Evolutionary conservation across 2,113 vertebrate genomes (phyloP), one percentile per base, ranked within the genome.

Genomic region (Morone chrysops): DNA sequence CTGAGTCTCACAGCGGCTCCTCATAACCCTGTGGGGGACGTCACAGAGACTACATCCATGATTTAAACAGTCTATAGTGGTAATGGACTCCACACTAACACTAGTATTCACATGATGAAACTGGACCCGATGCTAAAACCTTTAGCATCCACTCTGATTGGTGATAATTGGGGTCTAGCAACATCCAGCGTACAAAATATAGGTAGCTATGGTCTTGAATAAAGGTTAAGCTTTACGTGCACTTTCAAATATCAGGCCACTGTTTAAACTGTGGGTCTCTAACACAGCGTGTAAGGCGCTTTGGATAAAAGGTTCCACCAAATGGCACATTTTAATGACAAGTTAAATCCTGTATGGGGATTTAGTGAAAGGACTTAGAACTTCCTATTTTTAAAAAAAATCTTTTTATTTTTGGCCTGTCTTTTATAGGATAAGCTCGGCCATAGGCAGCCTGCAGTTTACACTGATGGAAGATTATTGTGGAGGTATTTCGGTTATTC

Each of bases 301-400:
- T 84, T 84, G 70, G 75, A 79, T 79, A 61, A 78, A 78, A 86
- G 74, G 22, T 75, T 78, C 53, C 76, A 83, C 57, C 87, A 77
- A 80, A 83, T 66, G 76, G 43, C 65, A 18, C 59, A 67, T 63
- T 80, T 85, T 69, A 81, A 70, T 54, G 51, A 57, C 51, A 41
- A 43, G 20, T 81, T 71, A 66, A 86, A 69, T 75, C 84, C 81
- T 81, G 78, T 68, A 63, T 71, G 81, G 78, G 81, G 75, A 82
- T 84, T 89, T 82, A 75, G 48, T 61, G 57, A 80, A 65, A 72
- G 31, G 40, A 63, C 70, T 79, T 25, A 56, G 5, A 74, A 77
- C 69, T 81, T 74, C 63, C 62, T 69, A 53, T 78, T 81, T 81
- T 40, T 62, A 68, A 36, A 82, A 56, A 41, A 78, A 57, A 62